Evolutionary conservation across 2,888 invertebrate genomes (phyloP), one percentile per base, ranked within the genome.

Genomic region (Operophtera brumata): DNA sequence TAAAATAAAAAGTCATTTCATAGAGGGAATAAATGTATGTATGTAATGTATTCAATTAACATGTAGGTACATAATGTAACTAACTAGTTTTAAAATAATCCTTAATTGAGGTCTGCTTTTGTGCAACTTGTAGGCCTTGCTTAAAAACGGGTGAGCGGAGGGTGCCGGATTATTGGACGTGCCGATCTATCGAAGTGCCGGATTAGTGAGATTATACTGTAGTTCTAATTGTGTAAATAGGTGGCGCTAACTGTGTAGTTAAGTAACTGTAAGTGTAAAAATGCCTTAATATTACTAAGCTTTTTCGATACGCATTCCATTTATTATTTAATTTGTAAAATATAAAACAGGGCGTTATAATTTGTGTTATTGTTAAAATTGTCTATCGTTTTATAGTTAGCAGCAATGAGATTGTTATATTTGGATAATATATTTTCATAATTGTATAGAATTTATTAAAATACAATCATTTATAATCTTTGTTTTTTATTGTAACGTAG

Each of bases 391-490:
- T 4, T 47, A 41, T 41, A 36, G 50, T 55, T 63, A 51, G 53
- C 41, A 64, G 62, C 62, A 59, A 59, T 51, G 57, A 64, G 56
- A 64, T 61, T 64, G 61, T 64, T 64, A 61, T 47, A 61, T 54
- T 57, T 61, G 50, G 49, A 57, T 61, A 54, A 54, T 61, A 56
- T 64, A 61, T 64, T 64, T 59, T 64, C 35, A 47, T 47, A 56
- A 56, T 44, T 59, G 41, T 58, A 52, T 54, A 57, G 35, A 54
- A 49, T 63, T 61, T 61, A 64, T 53, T 59, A 57, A 57, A 61
- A 45, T 55, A 32, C 26, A 10, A 35, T 40, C 40, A 7, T 25
- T 37, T 39, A 13, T 8, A n/a, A 36, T 12, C 10, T 9, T 42
- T 40, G 35, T 51, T 41, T 51, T 12, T 40, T 49, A 43, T 48